phyloP scores from a whole-genome alignment of 2,113 vertebrate genomes.

The Nicator chloris region DNA sequence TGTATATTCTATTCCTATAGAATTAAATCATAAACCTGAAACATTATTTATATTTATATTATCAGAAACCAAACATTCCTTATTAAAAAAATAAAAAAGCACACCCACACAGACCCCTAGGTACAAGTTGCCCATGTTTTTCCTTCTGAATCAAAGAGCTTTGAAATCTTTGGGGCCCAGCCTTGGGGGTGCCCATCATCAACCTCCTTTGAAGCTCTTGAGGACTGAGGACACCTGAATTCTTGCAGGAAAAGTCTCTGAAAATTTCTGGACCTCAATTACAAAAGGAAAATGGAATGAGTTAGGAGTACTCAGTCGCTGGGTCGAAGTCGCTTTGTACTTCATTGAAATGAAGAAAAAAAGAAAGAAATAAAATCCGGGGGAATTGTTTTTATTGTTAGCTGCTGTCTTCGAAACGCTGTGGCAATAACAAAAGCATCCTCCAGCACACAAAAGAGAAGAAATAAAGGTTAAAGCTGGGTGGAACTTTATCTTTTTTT shows the following conservation, averaged over 20 bases:
- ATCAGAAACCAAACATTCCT: not conserved
- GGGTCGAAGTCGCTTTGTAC: not conserved
- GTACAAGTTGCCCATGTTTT: not conserved
- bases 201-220: not conserved
- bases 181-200: not conserved
- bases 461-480: slow-evolving; percentile 36
- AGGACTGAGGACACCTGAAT: not conserved
- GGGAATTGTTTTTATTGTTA: not conserved
- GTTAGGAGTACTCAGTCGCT: not conserved
- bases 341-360: not conserved
- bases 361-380: not conserved
- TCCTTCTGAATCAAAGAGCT: not conserved
- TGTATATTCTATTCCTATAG: not conserved
- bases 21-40: not conserved
- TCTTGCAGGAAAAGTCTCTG: not conserved
- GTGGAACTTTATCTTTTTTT: not conserved
- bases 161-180: not conserved
- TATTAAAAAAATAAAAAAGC: not conserved
- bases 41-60: not conserved
- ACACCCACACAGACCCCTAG: not conserved
- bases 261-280: not conserved
- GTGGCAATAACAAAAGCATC: not conserved
- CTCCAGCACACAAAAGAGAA: not conserved
- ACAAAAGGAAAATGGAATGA: not conserved
- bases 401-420: not conserved